Base-by-base conservation (phyloP, 2,888 invertebrate genomes). In the Zeuzera pyrina region DNA sequence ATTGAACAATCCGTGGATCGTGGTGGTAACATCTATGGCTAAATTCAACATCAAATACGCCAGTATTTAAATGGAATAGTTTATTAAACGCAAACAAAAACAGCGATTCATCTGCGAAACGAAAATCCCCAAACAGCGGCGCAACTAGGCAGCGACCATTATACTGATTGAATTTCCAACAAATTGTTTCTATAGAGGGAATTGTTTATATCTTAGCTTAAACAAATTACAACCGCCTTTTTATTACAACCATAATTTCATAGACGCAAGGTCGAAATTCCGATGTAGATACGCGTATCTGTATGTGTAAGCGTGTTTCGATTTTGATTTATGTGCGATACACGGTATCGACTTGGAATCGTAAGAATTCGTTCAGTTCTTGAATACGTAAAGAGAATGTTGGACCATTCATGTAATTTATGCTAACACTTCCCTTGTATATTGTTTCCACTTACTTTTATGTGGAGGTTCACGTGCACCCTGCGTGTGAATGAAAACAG, bases 121-220 rank as follows among this genome's bases (percentile, higher is more conserved):
- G 25, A 25, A 25, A 25, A 25, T 25, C 25, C 12, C 12, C 25
- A 12, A 25, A 25, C 13, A 11, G 25, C 25, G 13, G 13, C 12
- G 12, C 25, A 13, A 25, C 41, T 49, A 52, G 46, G 45, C 35
- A 36, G 32, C 42, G 33, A 39, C 62, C 65, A 64, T 66, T 64
- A 61, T 56, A 49, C 56, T 60, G 62, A 68, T 65, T 59, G 67
- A 64, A 64, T 57, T 51, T 25, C 49, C 42, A 51, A 53, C 62
- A 55, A 64, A 67, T 68, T 64, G 66, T 66, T 59, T 55, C 56
- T 53, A 13, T 57, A 55, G 49, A 55, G 61, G 56, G 64, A 59
- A 65, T 63, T 64, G 58, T 67, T 65, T 59, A 60, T 59, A 57
- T 49, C 45, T 45, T 36, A 36, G 46, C 52, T 46, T 33, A 15